Base-by-base conservation (phyloP, 2,888 invertebrate genomes). In the Drosophila neotestacea region DNA sequence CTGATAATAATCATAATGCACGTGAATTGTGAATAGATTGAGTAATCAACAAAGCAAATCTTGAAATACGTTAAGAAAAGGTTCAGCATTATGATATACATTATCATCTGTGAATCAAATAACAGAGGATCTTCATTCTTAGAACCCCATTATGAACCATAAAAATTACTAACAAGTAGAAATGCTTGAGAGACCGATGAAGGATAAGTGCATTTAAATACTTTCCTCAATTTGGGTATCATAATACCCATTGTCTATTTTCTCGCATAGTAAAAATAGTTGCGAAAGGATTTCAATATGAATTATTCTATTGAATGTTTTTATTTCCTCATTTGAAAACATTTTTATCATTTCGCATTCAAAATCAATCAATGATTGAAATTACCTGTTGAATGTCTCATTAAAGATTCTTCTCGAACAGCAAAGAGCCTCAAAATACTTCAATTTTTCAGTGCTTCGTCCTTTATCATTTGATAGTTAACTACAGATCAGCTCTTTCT, bases 1-100 rank as follows among this genome's bases (percentile, higher is more conserved):
- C 47, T 52, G 73, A 73, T 68, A 68, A 63, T 60, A 60, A 72
- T 64, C 67, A 28, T 48, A 56, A 58, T 56, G 30, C 47, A 34
- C 32, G 9, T 30, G 58, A 77, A 62, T 72, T 67, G 44, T 28
- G 39, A 16, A 27, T n/a, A 42, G 59, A 77, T 75, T 72, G 38
- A 73, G 62, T 32, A 47, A 61, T 76, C 61, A 73, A 64, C 62
- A 38, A 27, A 38, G 11, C 27, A 55, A 60, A 22, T 47, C 22
- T 10, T 13, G 28, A n/a, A 1, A 51, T 41, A 28, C 44, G 10
- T 16, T 38, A 34, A 16, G 32, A 72, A 34, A 36, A 16, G 9
- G 44, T 27, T 32, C 4, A 11, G 30, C 11, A 41, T n/a, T n/a
- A 41, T 54, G 16, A 11, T 30, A 32, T 16, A 42, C 50, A 44